Percentiles rank a stretch among this genome's conserved stretches.
Conservation (phyloP, 2,888 invertebrate species). For the Physocephala rufipes region DNA sequence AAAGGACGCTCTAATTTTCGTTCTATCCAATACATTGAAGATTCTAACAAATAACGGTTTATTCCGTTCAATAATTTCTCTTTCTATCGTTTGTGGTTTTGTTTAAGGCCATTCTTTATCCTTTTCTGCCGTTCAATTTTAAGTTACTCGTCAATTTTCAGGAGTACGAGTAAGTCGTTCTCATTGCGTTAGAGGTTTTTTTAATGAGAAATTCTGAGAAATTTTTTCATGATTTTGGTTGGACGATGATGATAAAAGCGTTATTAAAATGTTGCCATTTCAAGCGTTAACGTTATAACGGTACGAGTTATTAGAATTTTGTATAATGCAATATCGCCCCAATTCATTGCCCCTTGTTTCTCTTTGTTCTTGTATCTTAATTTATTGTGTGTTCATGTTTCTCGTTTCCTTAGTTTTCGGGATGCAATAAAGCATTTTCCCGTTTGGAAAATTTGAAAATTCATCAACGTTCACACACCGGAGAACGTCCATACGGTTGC, state of each 20-base stretch:
- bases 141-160: no score
- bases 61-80: no score
- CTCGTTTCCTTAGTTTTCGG: conserved; percentile 79
- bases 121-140: no score
- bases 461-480: conserved; percentile 94
- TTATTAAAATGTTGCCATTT: not conserved
- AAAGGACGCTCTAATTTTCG: no score
- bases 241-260: not conserved
- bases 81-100: no score
- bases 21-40: no score
- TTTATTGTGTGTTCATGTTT: conserved; percentile 17
- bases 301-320: not conserved
- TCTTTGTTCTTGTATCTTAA: not conserved
- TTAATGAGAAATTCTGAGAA: conserved; percentile 18
- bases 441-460: conserved; percentile 97
- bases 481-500: conserved; percentile 95
- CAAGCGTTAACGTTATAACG: not conserved
- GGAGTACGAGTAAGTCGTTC: no score
- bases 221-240: not conserved
- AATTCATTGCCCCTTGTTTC: not conserved
- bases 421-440: conserved; percentile 95
- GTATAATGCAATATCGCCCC: not conserved
- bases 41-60: no score
- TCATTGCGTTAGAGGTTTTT: no score
- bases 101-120: no score